These are phyloP conservation scores for Trachymyrmex septentrionalis DNA, from an alignment of 1,140 invertebrate genomes.

Conservation along the genomic window DNA sequence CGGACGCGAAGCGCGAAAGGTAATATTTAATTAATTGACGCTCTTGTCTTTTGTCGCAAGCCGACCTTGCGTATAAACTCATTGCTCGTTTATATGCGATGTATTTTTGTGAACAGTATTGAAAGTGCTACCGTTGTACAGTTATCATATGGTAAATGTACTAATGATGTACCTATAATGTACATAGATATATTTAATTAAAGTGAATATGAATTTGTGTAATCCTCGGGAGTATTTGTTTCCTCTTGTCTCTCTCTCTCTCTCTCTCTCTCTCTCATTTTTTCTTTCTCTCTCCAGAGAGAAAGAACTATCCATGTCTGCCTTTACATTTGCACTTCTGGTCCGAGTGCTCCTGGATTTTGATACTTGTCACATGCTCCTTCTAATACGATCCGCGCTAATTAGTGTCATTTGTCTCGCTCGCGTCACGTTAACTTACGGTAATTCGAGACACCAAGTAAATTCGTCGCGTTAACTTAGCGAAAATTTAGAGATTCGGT, in stretches of 20 bases:
- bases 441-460: slow-evolving; percentile 20
- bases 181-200: slow-evolving; percentile 86
- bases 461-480: slow-evolving; percentile 42
- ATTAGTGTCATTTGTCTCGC: slow-evolving; percentile 50
- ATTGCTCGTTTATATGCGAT: slow-evolving; percentile 81
- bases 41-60: slow-evolving; percentile 69
- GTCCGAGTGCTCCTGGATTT: not conserved
- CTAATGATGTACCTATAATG: slow-evolving; percentile 86
- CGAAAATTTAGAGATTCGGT: slow-evolving; percentile 21
- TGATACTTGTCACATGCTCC: not conserved
- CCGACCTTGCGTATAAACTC: slow-evolving; percentile 76
- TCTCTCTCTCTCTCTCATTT: no score
- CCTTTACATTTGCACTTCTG: not conserved
- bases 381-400: not conserved
- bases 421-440: slow-evolving; percentile 16
- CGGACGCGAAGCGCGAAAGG: slow-evolving; percentile 13
- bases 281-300: not conserved
- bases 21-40: slow-evolving; percentile 37
- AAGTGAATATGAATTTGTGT: slow-evolving; percentile 86
- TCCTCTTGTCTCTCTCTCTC: not conserved
- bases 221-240: slow-evolving; percentile 27
- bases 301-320: not conserved
- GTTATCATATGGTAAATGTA: slow-evolving; percentile 83
- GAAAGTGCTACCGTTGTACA: slow-evolving; percentile 84
- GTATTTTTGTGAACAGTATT: slow-evolving; percentile 86